Conservation (phyloP, 2,888 invertebrate species). For the Helicoverpa assulta region DNA sequence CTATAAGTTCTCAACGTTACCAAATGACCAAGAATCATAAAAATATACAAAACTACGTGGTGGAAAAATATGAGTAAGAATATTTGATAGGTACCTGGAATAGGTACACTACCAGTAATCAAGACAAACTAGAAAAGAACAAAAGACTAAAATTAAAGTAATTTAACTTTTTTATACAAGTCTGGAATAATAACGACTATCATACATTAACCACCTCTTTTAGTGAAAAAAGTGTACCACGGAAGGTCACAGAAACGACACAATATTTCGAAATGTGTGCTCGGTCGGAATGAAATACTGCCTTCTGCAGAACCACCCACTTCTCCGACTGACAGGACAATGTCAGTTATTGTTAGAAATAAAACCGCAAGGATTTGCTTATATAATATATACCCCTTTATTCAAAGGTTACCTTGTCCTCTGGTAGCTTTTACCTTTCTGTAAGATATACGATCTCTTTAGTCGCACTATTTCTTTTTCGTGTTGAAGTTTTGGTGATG, state of each 20-base stretch:
- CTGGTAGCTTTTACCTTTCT: conserved; percentile 20
- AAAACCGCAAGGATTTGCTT: conserved; percentile 70
- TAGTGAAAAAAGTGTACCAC: conserved; percentile 51
- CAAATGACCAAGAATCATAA: background rate
- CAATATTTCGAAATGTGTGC: conserved; percentile 72
- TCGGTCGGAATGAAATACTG: conserved; percentile 75
- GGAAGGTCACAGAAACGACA: conserved; percentile 59
- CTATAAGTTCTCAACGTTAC: conserved; percentile 29
- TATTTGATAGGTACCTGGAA: too few relatives aligned
- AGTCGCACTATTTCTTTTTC: conserved; percentile 1
- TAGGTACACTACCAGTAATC: background rate
- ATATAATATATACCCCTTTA: conserved; percentile 54
- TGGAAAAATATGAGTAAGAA: too few relatives aligned
- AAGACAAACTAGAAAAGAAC: background rate
- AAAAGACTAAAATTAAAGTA: background rate
- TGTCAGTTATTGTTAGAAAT: conserved; percentile 78
- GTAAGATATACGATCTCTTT: conserved; percentile 29
- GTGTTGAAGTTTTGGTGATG: background rate
- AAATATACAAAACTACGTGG: too few relatives aligned
- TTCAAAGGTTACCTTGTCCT: conserved; percentile 39
- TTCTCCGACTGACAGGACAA: conserved; percentile 75
- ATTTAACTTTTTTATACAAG: conserved; percentile 12
- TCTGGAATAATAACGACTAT: conserved; percentile 7
- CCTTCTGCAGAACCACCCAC: conserved; percentile 82
- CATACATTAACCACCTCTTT: conserved; percentile 27